A percentile compares a stretch with the other conserved stretches of the same genome.
Conservation (phyloP, 1,140 invertebrate genomes). For the Lucilia cuprina region DNA sequence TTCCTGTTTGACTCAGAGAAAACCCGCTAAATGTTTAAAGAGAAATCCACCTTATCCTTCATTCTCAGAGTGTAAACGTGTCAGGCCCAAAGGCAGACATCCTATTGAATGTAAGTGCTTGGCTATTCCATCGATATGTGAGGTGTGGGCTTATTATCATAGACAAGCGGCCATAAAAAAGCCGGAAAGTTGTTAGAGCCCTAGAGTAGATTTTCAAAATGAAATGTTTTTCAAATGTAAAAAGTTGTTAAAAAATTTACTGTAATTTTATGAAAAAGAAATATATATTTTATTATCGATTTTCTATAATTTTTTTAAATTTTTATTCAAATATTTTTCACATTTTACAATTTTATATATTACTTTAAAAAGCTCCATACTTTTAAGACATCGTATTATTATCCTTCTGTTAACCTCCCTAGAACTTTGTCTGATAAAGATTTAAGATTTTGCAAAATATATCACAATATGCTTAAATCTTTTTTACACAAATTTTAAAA, state of each 20-base stretch:
- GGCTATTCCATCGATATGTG: background rate
- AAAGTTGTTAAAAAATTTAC: too few species aligned
- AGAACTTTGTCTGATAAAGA: too few species aligned
- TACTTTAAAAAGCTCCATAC: background rate
- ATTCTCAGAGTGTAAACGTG: slow-evolving; percentile 45
- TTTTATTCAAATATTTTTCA: too few species aligned
- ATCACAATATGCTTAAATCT: background rate
- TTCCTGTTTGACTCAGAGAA: slow-evolving; percentile 28
- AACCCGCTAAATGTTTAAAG: slow-evolving; percentile 39
- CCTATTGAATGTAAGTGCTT: slow-evolving; percentile 41
- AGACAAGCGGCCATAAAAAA: background rate
- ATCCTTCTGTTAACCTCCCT: too few species aligned
- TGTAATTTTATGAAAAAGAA: background rate
- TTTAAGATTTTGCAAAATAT: too few species aligned
- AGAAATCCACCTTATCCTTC: slow-evolving; percentile 41
- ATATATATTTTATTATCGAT: too few species aligned
- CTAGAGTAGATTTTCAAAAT: too few species aligned
- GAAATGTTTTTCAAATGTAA: too few species aligned
- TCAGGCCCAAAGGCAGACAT: background rate
- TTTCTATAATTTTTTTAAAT: too few species aligned
- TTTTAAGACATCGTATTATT: background rate
- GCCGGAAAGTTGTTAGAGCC: too few species aligned
- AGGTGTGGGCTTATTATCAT: slow-evolving; percentile 19
- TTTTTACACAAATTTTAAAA: too few species aligned
- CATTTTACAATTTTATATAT: too few species aligned